These are phyloP conservation scores for Campoletis sonorensis DNA, from an alignment of 1,140 invertebrate genomes.

Conservation along the genomic window DNA sequence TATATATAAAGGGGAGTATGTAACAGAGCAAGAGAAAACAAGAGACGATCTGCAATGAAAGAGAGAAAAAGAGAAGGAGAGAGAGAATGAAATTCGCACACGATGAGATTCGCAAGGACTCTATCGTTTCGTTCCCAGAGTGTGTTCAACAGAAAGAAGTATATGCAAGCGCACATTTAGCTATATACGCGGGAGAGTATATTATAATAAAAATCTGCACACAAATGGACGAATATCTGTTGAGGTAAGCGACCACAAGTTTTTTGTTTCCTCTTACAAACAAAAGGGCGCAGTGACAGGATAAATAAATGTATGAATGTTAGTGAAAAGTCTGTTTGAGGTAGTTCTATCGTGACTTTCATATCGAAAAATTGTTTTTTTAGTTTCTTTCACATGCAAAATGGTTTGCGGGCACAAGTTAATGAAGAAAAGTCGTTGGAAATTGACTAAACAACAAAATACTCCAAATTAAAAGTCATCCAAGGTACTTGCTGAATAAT, in stretches of 20 bases:
- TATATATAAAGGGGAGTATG: background rate
- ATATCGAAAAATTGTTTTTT: too few species aligned
- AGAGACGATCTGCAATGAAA: conserved; percentile 32
- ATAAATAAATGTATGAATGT: too few species aligned
- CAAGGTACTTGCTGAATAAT: too few species aligned
- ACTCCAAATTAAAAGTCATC: too few species aligned
- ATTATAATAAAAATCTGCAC: background rate
- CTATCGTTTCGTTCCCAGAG: conserved; percentile 62
- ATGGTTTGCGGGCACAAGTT: too few species aligned
- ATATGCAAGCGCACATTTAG: background rate
- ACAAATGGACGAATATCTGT: background rate
- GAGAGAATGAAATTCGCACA: conserved; percentile 54
- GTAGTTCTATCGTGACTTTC: too few species aligned
- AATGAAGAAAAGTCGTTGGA: too few species aligned
- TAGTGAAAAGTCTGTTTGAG: too few species aligned
- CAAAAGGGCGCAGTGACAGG: background rate
- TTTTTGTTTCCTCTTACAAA: background rate
- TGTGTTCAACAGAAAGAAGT: conserved; percentile 13
- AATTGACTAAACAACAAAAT: too few species aligned
- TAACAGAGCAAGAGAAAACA: conserved; percentile 44
- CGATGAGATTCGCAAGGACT: conserved; percentile 62
- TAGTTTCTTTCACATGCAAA: too few species aligned
- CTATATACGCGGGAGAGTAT: background rate
- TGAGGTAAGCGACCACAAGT: background rate
- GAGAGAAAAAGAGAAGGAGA: conserved; percentile 26